Percentiles rank a stretch among this genome's conserved stretches.
Evolutionary conservation across 2,113 vertebrate species (phyloP).

Genomic region (Conger conger): DNA sequence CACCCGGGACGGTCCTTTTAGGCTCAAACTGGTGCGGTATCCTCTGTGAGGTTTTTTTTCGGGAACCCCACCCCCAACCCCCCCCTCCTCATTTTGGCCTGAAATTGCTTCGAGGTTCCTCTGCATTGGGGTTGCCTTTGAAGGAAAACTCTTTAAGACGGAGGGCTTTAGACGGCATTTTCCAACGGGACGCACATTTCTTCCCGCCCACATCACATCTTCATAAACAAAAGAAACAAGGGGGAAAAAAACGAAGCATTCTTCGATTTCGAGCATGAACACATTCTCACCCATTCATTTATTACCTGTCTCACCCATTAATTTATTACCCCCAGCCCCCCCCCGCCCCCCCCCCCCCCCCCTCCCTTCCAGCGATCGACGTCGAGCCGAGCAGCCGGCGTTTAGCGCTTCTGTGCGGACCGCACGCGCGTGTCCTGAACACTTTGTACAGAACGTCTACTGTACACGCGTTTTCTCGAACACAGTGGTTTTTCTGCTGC

Average conservation of each 20-base stretch:
- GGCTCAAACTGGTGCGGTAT: not conserved
- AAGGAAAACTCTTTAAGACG: not conserved
- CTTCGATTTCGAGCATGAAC: not conserved
- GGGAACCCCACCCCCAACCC: not conserved
- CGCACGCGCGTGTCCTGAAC: not conserved
- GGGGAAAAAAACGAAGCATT: not conserved
- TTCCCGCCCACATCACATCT: not conserved
- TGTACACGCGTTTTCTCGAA: no score
- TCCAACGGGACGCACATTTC: not conserved
- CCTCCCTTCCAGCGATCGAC: not conserved
- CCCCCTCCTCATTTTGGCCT: not conserved
- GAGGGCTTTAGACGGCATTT: not conserved
- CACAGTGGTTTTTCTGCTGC: no score
- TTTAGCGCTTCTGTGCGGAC: not conserved
- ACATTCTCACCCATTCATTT: not conserved
- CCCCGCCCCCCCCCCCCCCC: no score
- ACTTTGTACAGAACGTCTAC: not conserved
- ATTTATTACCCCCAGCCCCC: no score
- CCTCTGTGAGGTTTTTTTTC: no score
- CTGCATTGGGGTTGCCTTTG: not conserved
- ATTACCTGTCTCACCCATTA: not conserved
- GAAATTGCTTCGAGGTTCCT: not conserved
- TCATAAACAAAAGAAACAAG: not conserved
- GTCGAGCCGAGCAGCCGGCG: not conserved
- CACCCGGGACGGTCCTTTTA: not conserved